Evolutionary conservation across 2,888 invertebrate species (phyloP).

Genomic region (Cordilura impudica): DNA sequence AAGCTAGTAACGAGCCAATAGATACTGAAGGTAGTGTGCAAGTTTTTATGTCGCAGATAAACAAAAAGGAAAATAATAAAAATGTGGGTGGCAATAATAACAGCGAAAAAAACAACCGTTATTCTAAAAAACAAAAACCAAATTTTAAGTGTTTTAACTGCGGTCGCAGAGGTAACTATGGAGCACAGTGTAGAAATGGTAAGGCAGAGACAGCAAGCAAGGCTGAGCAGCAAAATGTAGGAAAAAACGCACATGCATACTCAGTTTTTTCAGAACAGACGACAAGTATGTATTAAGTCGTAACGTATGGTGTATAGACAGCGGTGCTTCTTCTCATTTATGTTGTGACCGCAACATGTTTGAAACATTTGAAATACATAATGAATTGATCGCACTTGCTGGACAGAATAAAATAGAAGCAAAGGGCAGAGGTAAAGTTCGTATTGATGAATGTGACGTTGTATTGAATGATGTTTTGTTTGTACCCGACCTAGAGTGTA

Average conservation of each 20-base stretch:
- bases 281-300: constrained; percentile 11
- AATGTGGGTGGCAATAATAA: too few relatives aligned
- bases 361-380: background rate
- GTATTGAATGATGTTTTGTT: background rate
- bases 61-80: too few relatives aligned
- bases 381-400: background rate
- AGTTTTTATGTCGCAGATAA: too few relatives aligned
- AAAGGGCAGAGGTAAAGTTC: too few relatives aligned
- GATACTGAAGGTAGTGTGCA: too few relatives aligned
- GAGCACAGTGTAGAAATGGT: constrained; percentile 40
- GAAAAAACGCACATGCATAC: constrained; percentile 11
- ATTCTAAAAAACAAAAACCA: constrained; percentile 6
- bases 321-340: too few relatives aligned
- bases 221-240: background rate
- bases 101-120: background rate
- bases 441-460: too few relatives aligned
- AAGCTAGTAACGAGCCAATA: too few relatives aligned
- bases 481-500: background rate
- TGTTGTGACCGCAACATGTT: too few relatives aligned
- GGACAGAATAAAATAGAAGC: too few relatives aligned
- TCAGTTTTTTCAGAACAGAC: constrained; percentile 14
- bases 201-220: background rate
- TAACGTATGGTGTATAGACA: too few relatives aligned
- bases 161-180: constrained; percentile 43
- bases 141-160: constrained; percentile 52